phyloP scores from a whole-genome alignment of 2,113 vertebrate genomes.

The Lepisosteus osseus region DNA sequence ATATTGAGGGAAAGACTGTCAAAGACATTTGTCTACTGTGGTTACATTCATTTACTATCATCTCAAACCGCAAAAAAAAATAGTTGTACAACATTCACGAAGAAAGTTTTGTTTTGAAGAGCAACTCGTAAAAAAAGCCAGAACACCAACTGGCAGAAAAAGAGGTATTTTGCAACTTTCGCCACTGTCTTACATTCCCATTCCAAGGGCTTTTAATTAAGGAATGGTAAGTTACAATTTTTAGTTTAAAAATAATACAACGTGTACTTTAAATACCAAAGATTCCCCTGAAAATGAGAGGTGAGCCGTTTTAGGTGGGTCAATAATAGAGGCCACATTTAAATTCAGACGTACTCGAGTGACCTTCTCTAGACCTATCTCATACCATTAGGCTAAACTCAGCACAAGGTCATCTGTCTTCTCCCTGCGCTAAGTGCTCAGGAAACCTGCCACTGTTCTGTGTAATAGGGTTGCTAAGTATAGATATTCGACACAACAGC shows the following conservation, averaged over 20 bases:
- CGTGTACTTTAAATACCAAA: not conserved
- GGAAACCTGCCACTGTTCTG: no score
- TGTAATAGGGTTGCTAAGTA: no score
- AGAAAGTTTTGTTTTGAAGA: conserved; percentile 10
- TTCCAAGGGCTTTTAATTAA: conserved; percentile 11
- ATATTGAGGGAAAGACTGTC: not conserved
- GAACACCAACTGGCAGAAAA: conserved; percentile 11
- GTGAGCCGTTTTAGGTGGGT: not conserved
- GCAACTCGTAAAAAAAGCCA: not conserved
- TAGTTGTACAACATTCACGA: not conserved
- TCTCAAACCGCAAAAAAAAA: not conserved
- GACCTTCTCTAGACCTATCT: no score
- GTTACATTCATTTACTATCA: not conserved
- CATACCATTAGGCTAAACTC: no score
- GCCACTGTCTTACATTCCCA: not conserved
- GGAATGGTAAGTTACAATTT: conserved; percentile 1
- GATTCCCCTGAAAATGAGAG: not conserved
- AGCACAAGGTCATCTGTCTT: no score
- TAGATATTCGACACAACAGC: no score
- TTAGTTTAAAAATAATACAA: conserved; percentile 2
- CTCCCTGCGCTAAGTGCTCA: no score
- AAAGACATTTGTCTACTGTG: conserved; percentile 2
- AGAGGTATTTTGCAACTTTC: conserved; percentile 4
- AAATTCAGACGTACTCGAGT: no score
- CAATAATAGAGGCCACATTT: not conserved